Base-by-base conservation (phyloP, 1,140 invertebrate species). In the Heterodera carotae region DNA sequence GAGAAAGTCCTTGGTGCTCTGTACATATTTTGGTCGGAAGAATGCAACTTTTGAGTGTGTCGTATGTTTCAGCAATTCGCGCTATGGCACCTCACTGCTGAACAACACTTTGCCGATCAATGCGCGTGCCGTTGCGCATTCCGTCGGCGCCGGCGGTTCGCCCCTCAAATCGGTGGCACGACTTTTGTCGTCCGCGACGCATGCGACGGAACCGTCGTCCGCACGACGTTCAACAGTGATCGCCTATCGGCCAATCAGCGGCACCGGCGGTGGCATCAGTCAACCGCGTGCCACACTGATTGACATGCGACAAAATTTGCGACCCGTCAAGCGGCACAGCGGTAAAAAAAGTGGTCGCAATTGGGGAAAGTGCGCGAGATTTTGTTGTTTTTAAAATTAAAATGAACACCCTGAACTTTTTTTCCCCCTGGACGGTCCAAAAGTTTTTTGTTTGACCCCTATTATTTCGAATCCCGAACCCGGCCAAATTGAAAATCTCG, bases 221-320 rank as follows among this genome's bases (percentile, higher is more conserved):
- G 29, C 31, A n/a, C 33, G 15, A 18, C 53, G 39, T 25, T 33
- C 12, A 29, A 69, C 33, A 25, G n/a, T 56, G 34, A 34, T 62
- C 72, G 29, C 56, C 27, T 74, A 62, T 64, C 34, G 64, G 53
- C 18, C 72, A 36, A 31, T 62, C 48, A 48, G 59, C 48, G 18
- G 6, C 69, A 71, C 4, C 33, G 18, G 69, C 31, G 39, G 39
- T 18, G 29, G 62, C 62, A 66, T 66, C 62, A 76, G 29, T n/a
- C 75, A 68, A 3, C 39, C 75, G 67, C 71, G 75, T 22, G 34
- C 67, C 27, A 43, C 75, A n/a, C 29, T 78, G 27, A 22, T 78
- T 8, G 76, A 78, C 74, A 48, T 78, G 27, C 75, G 76, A 29
- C 69, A 78, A 62, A 78, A 78, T 69, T 43, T 78, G 34, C 59